Evolutionary conservation across 1,140 invertebrate species (phyloP).

Genomic region (Trinorchestia longiramus): DNA sequence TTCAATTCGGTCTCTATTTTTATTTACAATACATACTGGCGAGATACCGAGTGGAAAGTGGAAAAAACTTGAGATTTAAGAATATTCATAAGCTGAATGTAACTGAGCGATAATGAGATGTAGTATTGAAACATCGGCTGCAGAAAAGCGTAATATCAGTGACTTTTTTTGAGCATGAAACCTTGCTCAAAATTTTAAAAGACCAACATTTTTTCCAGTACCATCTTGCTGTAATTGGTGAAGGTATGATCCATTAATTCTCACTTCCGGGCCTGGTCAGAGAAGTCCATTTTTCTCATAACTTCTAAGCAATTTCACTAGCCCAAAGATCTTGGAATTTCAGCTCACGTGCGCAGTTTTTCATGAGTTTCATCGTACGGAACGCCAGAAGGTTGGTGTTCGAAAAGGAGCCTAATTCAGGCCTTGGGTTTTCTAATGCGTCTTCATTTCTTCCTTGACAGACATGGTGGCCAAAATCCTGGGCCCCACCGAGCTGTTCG

Average conservation of each 20-base stretch:
- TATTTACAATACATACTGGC: background rate
- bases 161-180: background rate
- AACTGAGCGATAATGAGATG: background rate
- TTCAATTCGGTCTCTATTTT: too few relatives aligned
- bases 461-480: slow-evolving; percentile 57
- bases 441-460: slow-evolving; percentile 51
- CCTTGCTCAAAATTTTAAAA: background rate
- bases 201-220: background rate
- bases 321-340: background rate
- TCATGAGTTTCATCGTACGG: background rate
- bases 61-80: background rate
- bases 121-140: background rate
- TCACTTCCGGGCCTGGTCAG: background rate
- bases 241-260: background rate
- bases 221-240: background rate
- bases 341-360: slow-evolving; percentile 31
- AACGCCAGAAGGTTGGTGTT: background rate
- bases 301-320: background rate
- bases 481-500: slow-evolving; percentile 55
- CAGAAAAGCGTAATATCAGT: background rate
- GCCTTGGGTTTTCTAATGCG: slow-evolving; percentile 4
- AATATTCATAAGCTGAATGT: background rate
- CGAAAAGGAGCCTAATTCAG: slow-evolving; percentile 11
- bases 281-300: background rate
- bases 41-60: background rate